A percentile compares a stretch with the other conserved stretches of the same genome.
phyloP scores from a whole-genome alignment of 2,797 vertebrate genomes.

The Silurus lanzhouensis region DNA sequence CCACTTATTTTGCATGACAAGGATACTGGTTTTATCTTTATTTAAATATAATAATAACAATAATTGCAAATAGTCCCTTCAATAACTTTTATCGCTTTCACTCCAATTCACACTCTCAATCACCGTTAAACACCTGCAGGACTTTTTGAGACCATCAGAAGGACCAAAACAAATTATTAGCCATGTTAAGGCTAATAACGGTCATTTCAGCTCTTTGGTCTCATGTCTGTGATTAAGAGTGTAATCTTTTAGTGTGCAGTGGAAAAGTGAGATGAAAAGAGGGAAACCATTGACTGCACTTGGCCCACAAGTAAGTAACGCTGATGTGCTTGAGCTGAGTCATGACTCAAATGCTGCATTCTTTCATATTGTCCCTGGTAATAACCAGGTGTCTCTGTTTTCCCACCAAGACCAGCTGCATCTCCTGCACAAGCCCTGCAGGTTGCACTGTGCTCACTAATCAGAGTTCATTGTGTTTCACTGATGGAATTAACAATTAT shows the following conservation, averaged over 20 bases:
- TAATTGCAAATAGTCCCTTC: not conserved
- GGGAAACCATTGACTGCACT: not conserved
- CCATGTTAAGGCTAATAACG: conserved; percentile 24
- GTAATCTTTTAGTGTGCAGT: not conserved
- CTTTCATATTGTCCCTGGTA: conserved; percentile 32
- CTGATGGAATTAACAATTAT: conserved; percentile 5
- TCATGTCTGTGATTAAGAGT: not conserved
- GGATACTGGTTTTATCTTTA: too few relatives aligned
- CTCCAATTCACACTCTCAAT: not conserved
- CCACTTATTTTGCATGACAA: too few relatives aligned
- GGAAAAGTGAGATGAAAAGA: conserved; percentile 36
- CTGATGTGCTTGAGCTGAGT: conserved; percentile 22
- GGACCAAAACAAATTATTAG: conserved; percentile 11
- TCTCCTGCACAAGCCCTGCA: conserved; percentile 26
- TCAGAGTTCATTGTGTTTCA: conserved; percentile 9
- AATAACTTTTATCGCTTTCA: not conserved
- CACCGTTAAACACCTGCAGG: conserved; percentile 29
- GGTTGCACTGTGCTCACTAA: conserved; percentile 35
- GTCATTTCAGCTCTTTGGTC: conserved; percentile 7
- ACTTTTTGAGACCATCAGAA: conserved; percentile 31
- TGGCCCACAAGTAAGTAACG: not conserved
- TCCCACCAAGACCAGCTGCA: conserved; percentile 44
- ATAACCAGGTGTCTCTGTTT: conserved; percentile 42
- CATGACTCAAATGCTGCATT: not conserved
- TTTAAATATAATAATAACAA: not conserved